Percentiles rank a stretch among this genome's conserved stretches.
These are phyloP conservation scores for Antrozous pallidus DNA, from an alignment of 2,797 vertebrate species.

Conservation along the genomic window DNA sequence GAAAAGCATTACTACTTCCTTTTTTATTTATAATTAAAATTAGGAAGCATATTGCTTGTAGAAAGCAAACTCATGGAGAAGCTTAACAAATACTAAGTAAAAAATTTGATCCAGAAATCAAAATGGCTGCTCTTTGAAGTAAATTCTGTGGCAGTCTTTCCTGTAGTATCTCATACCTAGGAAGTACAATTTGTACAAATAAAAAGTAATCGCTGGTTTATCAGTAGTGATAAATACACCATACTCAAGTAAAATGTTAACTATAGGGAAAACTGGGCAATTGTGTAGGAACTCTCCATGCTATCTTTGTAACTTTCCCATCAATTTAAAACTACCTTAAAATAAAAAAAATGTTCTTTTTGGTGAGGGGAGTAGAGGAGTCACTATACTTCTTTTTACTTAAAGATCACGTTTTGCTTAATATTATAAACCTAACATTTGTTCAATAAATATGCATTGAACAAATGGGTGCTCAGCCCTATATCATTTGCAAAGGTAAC, in stretches of 20 bases:
- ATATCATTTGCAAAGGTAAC: neutral
- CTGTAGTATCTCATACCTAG: neutral
- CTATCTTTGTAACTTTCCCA: neutral
- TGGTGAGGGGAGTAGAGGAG: neutral
- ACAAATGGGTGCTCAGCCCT: neutral
- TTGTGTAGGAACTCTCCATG: neutral
- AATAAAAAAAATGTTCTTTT: neutral
- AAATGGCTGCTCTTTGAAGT: neutral
- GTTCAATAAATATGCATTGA: neutral
- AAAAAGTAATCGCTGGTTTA: neutral
- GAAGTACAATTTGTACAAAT: neutral
- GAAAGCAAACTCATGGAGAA: neutral
- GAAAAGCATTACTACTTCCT: neutral
- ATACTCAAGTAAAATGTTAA: neutral
- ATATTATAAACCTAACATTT: neutral
- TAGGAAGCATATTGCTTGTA: neutral
- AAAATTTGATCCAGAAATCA: neutral
- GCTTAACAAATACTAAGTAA: neutral
- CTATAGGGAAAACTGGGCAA: neutral
- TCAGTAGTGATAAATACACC: neutral
- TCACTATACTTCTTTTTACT: neutral
- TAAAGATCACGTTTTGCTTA: neutral
- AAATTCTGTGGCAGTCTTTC: neutral
- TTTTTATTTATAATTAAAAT: neutral
- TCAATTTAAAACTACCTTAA: neutral